Percentiles rank a stretch among this genome's conserved stretches.
These are phyloP conservation scores for Lasioglossum leucozonium DNA, from an alignment of 2,888 invertebrate genomes.

Conservation along the genomic window DNA sequence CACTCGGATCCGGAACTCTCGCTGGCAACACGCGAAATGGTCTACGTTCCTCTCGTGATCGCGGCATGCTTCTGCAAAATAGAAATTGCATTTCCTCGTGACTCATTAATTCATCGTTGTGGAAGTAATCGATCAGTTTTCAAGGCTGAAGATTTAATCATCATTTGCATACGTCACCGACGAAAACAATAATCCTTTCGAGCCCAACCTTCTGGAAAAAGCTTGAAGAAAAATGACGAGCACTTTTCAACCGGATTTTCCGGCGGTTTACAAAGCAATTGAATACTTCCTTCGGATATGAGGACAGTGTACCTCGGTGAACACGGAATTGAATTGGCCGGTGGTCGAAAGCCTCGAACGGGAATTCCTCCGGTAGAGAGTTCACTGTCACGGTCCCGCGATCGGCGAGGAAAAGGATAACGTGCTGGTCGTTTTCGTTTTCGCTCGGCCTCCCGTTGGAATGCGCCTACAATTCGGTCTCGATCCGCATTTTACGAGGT, in stretches of 20 bases:
- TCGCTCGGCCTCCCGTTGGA: slow-evolving; percentile 52
- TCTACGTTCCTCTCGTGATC: neutral
- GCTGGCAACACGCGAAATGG: neutral
- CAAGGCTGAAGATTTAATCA: neutral
- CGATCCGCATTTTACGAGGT: slow-evolving; percentile 32
- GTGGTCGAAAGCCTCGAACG: slow-evolving; percentile 31
- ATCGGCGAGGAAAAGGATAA: slow-evolving; percentile 58
- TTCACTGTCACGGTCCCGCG: slow-evolving; percentile 72
- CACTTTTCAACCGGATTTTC: too few species aligned
- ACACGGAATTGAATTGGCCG: neutral
- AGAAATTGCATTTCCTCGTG: neutral
- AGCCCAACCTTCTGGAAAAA: too few species aligned
- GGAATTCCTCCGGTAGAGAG: slow-evolving; percentile 68
- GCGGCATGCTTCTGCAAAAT: neutral
- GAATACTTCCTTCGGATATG: neutral
- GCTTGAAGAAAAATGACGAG: too few species aligned
- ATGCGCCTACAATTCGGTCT: slow-evolving; percentile 48
- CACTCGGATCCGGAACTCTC: neutral
- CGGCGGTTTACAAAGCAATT: neutral
- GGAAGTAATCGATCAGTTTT: neutral
- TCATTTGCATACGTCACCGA: too few species aligned
- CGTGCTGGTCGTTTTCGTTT: slow-evolving; percentile 66
- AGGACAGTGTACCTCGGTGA: neutral
- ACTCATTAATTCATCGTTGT: neutral
- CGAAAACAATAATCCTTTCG: too few species aligned